Conservation (phyloP, 2,113 vertebrate species). For the Gymnocephalus cernua region DNA sequence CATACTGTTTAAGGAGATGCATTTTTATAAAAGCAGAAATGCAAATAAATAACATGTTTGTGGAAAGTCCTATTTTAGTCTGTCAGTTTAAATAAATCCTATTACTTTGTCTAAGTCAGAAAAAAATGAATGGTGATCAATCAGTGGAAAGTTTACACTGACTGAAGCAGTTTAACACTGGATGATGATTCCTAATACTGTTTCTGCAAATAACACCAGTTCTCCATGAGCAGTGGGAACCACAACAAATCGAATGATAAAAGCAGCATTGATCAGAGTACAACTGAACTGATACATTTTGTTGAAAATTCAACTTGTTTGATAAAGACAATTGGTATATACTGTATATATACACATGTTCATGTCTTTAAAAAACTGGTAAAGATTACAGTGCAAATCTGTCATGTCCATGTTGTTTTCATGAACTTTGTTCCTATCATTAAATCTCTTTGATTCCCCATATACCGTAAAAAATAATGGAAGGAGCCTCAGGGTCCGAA, state of each 20-base stretch:
- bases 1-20: constrained; percentile 17
- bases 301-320: constrained; percentile 17
- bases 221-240: constrained; percentile 13
- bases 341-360: not conserved
- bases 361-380: constrained; percentile 10
- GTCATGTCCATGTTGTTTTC: not conserved
- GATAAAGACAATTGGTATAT: not conserved
- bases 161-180: constrained; percentile 49
- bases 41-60: constrained; percentile 16
- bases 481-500: too few relatives aligned
- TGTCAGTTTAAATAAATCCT: constrained; percentile 3
- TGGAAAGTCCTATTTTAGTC: constrained; percentile 8
- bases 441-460: constrained; percentile 25
- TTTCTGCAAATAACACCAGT: constrained; percentile 49
- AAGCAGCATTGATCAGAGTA: constrained; percentile 25
- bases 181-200: constrained; percentile 60
- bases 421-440: constrained; percentile 3
- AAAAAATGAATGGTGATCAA: not conserved
- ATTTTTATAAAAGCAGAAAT: constrained; percentile 1
- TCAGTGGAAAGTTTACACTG: constrained; percentile 18
- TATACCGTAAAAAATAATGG: too few relatives aligned
- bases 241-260: constrained; percentile 8
- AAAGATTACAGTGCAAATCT: constrained; percentile 38
- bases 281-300: not conserved
- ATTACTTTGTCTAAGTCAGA: not conserved